Evolutionary conservation across 2,888 invertebrate species (phyloP), one percentile per base, ranked within the genome.

Genomic region (Cordilura impudica): DNA sequence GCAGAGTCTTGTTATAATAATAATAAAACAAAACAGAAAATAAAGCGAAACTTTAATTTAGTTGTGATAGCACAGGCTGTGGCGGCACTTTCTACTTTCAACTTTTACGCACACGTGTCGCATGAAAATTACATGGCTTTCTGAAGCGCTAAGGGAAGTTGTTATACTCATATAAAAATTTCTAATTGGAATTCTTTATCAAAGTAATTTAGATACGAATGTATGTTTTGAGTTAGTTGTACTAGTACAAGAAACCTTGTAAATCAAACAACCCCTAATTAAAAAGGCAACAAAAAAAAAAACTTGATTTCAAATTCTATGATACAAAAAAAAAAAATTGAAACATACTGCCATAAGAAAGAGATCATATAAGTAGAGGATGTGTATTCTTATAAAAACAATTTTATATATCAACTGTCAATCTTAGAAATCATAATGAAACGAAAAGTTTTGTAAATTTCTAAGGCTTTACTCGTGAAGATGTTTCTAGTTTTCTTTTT

Each of bases 71-170:
- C 45, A 39, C 3, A 4, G 67, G 35, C 45, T 16, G 21, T 23
- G n/a, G 12, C 45, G 21, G 21, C 31, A 26, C 43, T 49, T 65
- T 60, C 47, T 43, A 51, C 51, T 31, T 31, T 35, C 12, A 53
- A 53, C 23, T 58, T 60, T 14, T 67, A 67, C 26, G 67, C 61
- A 74, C 74, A 67, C 74, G 74, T 74, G 74, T 10, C 74, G 6
- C 39, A 29, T 2, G 23, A 67, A 26, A 43, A 53, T 51, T 53
- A 61, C 53, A 74, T 45, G 51, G 4, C 16, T 56, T 12, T 18
- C 1, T n/a, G 35, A 49, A 66, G 3, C 7, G 1, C 2, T 14
- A 23, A 14, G 67, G 74, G 67, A 67, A 74, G 60, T 74, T 67
- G 60, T 67, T 54, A 61, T 47, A 53, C 8, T 35, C 23, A 39